Conservation (phyloP, 2,888 invertebrate genomes). For the Aphodius granarius region DNA sequence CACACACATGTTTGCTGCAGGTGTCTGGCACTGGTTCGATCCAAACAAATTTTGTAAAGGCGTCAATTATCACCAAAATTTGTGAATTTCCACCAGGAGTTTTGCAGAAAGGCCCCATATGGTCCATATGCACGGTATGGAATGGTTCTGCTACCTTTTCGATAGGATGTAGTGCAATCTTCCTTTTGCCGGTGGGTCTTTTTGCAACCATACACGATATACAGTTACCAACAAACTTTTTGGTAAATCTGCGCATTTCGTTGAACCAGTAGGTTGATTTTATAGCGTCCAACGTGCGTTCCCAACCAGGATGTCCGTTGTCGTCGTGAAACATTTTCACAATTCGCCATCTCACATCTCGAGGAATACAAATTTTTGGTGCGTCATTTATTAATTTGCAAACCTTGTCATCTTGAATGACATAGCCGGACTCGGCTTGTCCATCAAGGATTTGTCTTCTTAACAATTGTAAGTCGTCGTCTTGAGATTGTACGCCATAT, state of each 20-base stretch:
- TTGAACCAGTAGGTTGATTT: slow-evolving; percentile 17
- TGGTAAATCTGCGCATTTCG: slow-evolving; percentile 16
- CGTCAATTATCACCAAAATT: slow-evolving; percentile 34
- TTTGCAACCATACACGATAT: slow-evolving; percentile 28
- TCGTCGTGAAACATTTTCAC: slow-evolving; percentile 27
- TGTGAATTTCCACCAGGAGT: slow-evolving; percentile 28
- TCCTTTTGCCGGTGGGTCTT: slow-evolving; percentile 29
- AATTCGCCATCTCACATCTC: slow-evolving; percentile 21
- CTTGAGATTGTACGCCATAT: no score
- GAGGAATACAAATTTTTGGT: slow-evolving; percentile 24
- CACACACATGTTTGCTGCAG: not conserved
- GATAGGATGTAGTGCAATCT: slow-evolving; percentile 35
- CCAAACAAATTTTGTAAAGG: slow-evolving; percentile 31
- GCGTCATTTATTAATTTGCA: not conserved
- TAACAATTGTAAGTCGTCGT: no score
- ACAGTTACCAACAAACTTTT: slow-evolving; percentile 15
- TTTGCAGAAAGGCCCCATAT: slow-evolving; percentile 32
- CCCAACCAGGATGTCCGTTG: slow-evolving; percentile 24
- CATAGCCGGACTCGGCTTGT: no score
- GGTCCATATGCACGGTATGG: slow-evolving; percentile 34
- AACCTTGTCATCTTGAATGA: not conserved
- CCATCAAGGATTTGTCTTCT: no score
- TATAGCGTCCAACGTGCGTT: slow-evolving; percentile 13
- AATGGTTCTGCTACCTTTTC: slow-evolving; percentile 28
- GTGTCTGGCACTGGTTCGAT: slow-evolving; percentile 16